Evolutionary conservation across 2,113 vertebrate species (phyloP), one percentile per base, ranked within the genome.

Genomic region (Seriola aureovittata): DNA sequence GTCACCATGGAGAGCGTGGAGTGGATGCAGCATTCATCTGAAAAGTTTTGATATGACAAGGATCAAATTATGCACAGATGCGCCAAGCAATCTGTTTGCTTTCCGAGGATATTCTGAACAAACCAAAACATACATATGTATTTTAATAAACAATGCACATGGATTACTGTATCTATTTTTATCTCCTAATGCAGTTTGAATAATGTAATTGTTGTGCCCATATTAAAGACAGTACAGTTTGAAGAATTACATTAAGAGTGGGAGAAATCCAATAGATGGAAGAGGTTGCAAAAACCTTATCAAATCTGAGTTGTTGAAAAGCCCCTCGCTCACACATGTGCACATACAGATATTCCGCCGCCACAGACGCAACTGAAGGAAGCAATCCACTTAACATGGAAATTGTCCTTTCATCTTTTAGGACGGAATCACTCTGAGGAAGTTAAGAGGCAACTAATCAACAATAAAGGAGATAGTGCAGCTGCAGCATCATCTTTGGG

Each of bases 301-400:
- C 84, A 88, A 72, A 88, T 89, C 65, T 46, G 65, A 80, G 75
- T 75, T 75, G 89, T 54, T 21, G 59, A 83, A 85, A 90, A 90
- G 71, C 65, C 67, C 23, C 42, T 81, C 17, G 11, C 81, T 87
- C 81, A 81, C 79, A 78, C 57, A 40, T 36, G 65, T 63, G 79
- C 59, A 70, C 59, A 44, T 83, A 58, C 48, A 86, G 52, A 87
- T 71, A 80, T 65, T 83, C 84, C 80, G 55, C 71, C 34, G 76
- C 52, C 21, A n/a, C 70, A 55, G 42, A 86, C 81, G 88, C 73
- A 82, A 86, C 59, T 60, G 68, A 65, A 62, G 62, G 34, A 88
- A 83, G 75, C 32, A 84, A 91, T 85, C 84, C 86, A 91, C 92
- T 93, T 92, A 91, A 90, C 90, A 93, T 93, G 90, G 88, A 93